Conservation (phyloP, 2,888 invertebrate genomes). For the Clostera curtula region DNA sequence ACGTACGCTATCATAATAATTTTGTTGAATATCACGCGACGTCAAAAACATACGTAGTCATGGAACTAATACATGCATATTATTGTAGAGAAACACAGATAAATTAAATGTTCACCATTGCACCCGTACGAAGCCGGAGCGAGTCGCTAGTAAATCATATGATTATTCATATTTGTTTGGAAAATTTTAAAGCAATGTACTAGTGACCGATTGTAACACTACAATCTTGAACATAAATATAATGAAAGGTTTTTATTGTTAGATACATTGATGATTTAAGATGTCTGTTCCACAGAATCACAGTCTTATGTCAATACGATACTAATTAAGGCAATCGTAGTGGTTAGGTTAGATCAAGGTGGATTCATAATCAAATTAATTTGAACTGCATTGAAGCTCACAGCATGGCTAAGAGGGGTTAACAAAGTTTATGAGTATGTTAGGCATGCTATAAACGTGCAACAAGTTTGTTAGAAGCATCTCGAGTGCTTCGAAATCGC, state of each 20-base stretch:
- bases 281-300: not conserved
- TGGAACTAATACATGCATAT: too few species aligned
- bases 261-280: too few species aligned
- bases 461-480: conserved; percentile 68
- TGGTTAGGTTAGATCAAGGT: conserved; percentile 62
- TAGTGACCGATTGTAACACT: too few species aligned
- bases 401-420: conserved; percentile 59
- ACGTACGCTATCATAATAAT: conserved; percentile 66
- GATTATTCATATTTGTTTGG: too few species aligned
- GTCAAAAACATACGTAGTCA: conserved; percentile 70
- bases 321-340: conserved; percentile 56
- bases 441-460: conserved; percentile 59
- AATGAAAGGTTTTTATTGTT: too few species aligned
- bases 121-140: too few species aligned
- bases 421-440: conserved; percentile 71
- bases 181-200: too few species aligned
- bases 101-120: too few species aligned
- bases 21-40: conserved; percentile 64
- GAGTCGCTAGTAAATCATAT: too few species aligned
- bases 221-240: too few species aligned
- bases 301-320: conserved; percentile 25
- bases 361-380: conserved; percentile 72
- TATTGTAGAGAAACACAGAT: too few species aligned
- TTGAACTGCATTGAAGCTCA: conserved; percentile 57
- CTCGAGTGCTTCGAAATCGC: conserved; percentile 67